Evolutionary conservation across 2,113 vertebrate genomes (phyloP), one percentile per base, ranked within the genome.

Genomic region (Nematolebias whitei): DNA sequence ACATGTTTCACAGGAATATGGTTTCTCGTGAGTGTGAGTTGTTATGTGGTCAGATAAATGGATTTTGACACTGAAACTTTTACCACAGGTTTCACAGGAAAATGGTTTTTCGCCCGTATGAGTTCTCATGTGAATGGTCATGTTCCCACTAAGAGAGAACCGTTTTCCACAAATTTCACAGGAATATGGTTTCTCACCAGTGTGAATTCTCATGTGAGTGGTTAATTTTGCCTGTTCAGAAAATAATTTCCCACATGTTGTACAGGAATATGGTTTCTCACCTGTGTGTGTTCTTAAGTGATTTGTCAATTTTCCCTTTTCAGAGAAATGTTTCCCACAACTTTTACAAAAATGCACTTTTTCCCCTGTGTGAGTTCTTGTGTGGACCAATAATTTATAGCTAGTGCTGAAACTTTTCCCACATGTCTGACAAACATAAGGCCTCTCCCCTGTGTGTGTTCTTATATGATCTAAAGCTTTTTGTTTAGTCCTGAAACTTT

Each of bases 331-430:
- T 29, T 29, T 29, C 26, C 26, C 26, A 7, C 26, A 29, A 29
- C 3, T 29, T 29, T 3, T 29, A 7, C 26, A 29, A 29, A 29
- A 29, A 29, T 29, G 26, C 26, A 29, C 7, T 4, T 29, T 29
- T 29, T 29, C 26, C 3, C 26, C 26, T 29, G 26, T 29, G 26
- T 29, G 26, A 7, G 3, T 29, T 29, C 26, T 29, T 29, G 26
- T 29, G 26, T 29, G 26, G 12, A 63, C 18, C 23, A 58, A 8
- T 3, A 58, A 7, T 18, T 58, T 54, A 7, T 29, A 29, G 7
- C 12, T 54, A 18, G 5, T 54, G 32, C 56, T 18, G 56, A 58
- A 58, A 16, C 22, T 18, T 13, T 58, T 58, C 39, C 56, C 56
- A 44, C 56, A 58, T 10, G 23, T 2, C 26, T 29, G 3, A 29